Conservation (phyloP, 2,888 invertebrate genomes). For the Nematopogon swammerdamellus region DNA sequence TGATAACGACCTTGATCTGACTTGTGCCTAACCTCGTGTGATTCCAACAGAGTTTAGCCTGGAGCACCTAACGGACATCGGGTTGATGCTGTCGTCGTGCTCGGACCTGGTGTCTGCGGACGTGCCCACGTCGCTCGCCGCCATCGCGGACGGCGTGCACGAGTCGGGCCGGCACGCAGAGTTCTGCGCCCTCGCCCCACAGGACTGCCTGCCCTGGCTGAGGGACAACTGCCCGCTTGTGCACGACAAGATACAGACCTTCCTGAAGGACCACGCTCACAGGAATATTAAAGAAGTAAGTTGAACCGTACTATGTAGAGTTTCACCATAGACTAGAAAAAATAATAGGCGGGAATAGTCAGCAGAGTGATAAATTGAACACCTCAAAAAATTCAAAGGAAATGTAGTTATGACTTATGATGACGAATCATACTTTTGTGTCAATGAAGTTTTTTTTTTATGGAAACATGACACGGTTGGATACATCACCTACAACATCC, state of each 20-base stretch:
- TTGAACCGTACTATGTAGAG: too few species aligned
- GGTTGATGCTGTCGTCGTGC: constrained; percentile 64
- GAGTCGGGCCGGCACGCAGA: constrained; percentile 36
- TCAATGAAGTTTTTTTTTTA: too few species aligned
- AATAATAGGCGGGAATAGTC: too few species aligned
- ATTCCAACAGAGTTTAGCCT: constrained; percentile 60
- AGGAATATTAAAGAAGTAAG: constrained; percentile 62
- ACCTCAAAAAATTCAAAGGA: not conserved
- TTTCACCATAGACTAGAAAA: too few species aligned
- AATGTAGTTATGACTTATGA: too few species aligned
- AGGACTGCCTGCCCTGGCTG: constrained; percentile 58
- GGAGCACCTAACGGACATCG: constrained; percentile 68
- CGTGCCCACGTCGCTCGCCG: constrained; percentile 56
- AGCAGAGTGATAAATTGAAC: too few species aligned
- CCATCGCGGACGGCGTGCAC: constrained; percentile 39
- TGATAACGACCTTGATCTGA: too few species aligned
- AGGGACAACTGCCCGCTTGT: constrained; percentile 42
- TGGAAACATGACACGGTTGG: too few species aligned
- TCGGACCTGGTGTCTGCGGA: constrained; percentile 71
- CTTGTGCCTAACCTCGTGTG: too few species aligned
- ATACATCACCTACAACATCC: too few species aligned
- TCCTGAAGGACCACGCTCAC: constrained; percentile 70
- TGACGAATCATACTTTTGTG: too few species aligned
- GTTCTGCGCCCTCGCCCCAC: constrained; percentile 43
- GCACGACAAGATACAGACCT: constrained; percentile 45